Base-by-base conservation (phyloP, 2,113 vertebrate species). In the Neomonachus schauinslandi region DNA sequence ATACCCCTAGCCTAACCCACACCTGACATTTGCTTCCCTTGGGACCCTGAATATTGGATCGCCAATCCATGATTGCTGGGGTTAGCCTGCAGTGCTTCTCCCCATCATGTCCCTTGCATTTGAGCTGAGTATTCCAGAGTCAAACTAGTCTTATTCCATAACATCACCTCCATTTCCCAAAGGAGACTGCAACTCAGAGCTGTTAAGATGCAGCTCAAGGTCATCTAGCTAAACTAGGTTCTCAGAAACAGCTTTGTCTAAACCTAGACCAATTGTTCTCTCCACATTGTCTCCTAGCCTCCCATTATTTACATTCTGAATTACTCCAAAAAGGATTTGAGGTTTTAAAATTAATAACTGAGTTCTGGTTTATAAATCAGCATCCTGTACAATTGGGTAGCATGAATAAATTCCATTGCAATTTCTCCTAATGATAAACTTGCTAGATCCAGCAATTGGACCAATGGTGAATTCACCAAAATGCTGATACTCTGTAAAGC, bases 251-350 rank as follows among this genome's bases (percentile, higher is more conserved):
- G 36, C 92, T 95, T 94, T 74, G 31, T 92, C 36, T 89, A 65
- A 80, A 90, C 84, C 31, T 80, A 74, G 24, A 92, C 79, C 90
- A 96, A 92, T 57, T 97, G 59, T 89, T 93, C 93, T 85, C 61
- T 89, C 91, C 77, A 84, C 1, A 1, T 88, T 92, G 39, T 80
- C 19, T 91, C 36, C n/a, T 33, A 89, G 63, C 16, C 84, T 96
- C 67, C 18, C 57, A 72, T 95, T 96, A 97, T 96, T 95, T 95
- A 79, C 93, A 91, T 86, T 95, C 84, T 94, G 39, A 96, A 72
- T 81, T n/a, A 77, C 91, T 96, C 90, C 88, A 91, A 85, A 87
- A 84, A 81, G 8, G 10, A 76, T 49, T 83, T 77, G 53, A 81
- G 53, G 24, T 61, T 95, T 96, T 81, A 80, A 96, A 96, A 87